A percentile compares a stretch with the other conserved stretches of the same genome.
Evolutionary conservation across 2,113 vertebrate genomes (phyloP).

Genomic region (Oryzias woworae): DNA sequence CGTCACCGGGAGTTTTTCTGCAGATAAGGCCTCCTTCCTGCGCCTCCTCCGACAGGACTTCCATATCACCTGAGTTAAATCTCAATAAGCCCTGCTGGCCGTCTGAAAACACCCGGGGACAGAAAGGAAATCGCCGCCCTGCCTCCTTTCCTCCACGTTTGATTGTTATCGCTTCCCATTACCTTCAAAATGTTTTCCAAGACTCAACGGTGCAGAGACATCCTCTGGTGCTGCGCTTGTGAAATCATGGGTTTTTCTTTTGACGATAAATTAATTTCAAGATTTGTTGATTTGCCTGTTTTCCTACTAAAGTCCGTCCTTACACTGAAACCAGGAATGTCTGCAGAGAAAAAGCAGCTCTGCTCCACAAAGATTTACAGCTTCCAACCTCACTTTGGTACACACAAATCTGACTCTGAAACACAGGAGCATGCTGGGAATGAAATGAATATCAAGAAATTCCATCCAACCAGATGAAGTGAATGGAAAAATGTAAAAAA

Average conservation of each 20-base stretch:
- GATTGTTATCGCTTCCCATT: constrained; percentile 52
- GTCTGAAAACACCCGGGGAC: constrained; percentile 42
- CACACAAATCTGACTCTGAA: no score
- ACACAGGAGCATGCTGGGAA: no score
- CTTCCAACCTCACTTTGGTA: no score
- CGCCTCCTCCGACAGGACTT: constrained; percentile 25
- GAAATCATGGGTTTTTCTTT: neutral
- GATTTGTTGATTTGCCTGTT: no score
- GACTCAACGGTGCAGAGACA: constrained; percentile 2
- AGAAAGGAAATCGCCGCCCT: constrained; percentile 35
- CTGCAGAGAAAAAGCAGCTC: no score
- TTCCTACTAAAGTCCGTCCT: no score
- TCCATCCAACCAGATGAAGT: no score
- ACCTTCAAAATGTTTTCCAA: constrained; percentile 46
- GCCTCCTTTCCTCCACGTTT: constrained; percentile 30
- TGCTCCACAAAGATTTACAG: no score
- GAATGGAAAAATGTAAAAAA: no score
- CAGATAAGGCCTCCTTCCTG: constrained; percentile 46
- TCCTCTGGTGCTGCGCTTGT: constrained; percentile 12
- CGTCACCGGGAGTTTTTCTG: constrained; percentile 33
- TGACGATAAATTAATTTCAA: no score
- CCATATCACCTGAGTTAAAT: constrained; percentile 51
- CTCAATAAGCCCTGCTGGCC: constrained; percentile 43
- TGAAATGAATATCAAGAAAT: no score
- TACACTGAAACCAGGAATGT: no score